These are phyloP conservation scores for Saxidomus purpurata DNA, from an alignment of 1,140 invertebrate species.

Conservation along the genomic window DNA sequence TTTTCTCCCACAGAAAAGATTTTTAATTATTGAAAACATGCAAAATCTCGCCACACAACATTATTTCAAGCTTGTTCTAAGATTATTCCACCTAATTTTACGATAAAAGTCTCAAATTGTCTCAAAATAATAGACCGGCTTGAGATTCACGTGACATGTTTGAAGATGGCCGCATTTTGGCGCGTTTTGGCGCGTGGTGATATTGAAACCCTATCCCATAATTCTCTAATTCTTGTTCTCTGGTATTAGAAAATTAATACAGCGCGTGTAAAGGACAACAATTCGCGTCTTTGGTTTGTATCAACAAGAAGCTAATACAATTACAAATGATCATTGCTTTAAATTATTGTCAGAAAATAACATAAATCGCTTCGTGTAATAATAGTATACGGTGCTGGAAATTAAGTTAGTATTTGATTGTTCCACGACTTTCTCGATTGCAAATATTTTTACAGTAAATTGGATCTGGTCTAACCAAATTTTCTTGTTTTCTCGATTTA, in stretches of 20 bases:
- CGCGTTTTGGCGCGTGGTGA: conserved; percentile 27
- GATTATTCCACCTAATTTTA: background rate
- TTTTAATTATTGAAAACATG: too few species aligned
- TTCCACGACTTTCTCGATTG: conserved; percentile 33
- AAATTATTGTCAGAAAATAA: conserved; percentile 62
- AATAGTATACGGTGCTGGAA: conserved; percentile 59
- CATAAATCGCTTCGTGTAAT: conserved; percentile 63
- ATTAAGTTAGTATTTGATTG: conserved; percentile 67
- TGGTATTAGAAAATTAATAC: conserved; percentile 63
- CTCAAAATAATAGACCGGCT: conserved; percentile 22
- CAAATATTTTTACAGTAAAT: conserved; percentile 71
- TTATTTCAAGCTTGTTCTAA: background rate
- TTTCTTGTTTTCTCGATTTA: conserved; percentile 55
- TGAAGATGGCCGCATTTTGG: conserved; percentile 56
- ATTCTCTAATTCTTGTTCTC: conserved; percentile 57
- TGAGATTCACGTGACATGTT: conserved; percentile 34
- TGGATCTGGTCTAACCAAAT: conserved; percentile 62
- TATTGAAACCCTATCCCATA: conserved; percentile 49
- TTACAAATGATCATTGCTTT: conserved; percentile 63
- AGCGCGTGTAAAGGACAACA: conserved; percentile 63
- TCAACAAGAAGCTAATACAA: conserved; percentile 62
- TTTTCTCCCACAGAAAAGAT: too few species aligned
- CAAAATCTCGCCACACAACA: too few species aligned
- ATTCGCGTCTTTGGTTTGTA: conserved; percentile 62
- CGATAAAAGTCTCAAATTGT: conserved; percentile 4